phyloP scores from a whole-genome alignment of 2,113 vertebrate species.

The Sinocyclocheilus anshuiensis region DNA sequence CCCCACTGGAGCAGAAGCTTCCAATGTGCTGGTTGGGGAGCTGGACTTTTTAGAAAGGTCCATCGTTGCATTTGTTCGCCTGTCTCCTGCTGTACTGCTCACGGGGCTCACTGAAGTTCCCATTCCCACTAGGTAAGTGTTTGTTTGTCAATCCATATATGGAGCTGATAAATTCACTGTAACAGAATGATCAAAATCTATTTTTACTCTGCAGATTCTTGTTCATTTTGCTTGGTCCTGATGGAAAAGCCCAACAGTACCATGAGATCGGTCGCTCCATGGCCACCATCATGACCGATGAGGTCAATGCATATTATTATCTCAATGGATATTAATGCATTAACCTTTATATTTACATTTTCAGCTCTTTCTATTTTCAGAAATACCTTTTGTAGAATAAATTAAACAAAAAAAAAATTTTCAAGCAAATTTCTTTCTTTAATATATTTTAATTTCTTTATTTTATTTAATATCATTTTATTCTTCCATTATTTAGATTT shows the following conservation, averaged over 20 bases:
- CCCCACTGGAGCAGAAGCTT: slow-evolving; percentile 90
- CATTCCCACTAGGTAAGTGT: slow-evolving; percentile 88
- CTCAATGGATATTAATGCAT: background rate
- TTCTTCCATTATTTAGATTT: slow-evolving; percentile 78
- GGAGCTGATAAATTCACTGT: slow-evolving; percentile 42
- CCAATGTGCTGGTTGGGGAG: slow-evolving; percentile 93
- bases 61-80: slow-evolving; percentile 89
- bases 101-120: slow-evolving; percentile 92
- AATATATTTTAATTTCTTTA: too few relatives aligned
- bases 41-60: slow-evolving; percentile 87
- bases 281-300: slow-evolving; percentile 97
- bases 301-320: slow-evolving; percentile 71
- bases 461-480: background rate
- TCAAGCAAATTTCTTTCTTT: too few relatives aligned
- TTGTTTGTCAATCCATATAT: background rate
- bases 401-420: too few relatives aligned
- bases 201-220: slow-evolving; percentile 78
- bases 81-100: slow-evolving; percentile 90
- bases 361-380: background rate
- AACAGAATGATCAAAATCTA: background rate
- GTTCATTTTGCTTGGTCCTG: slow-evolving; percentile 90
- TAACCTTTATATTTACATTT: background rate
- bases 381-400: too few relatives aligned
- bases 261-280: slow-evolving; percentile 97
- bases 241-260: slow-evolving; percentile 93